phyloP scores from a whole-genome alignment of 2,797 vertebrate genomes.

The Champsocephalus gunnari region DNA sequence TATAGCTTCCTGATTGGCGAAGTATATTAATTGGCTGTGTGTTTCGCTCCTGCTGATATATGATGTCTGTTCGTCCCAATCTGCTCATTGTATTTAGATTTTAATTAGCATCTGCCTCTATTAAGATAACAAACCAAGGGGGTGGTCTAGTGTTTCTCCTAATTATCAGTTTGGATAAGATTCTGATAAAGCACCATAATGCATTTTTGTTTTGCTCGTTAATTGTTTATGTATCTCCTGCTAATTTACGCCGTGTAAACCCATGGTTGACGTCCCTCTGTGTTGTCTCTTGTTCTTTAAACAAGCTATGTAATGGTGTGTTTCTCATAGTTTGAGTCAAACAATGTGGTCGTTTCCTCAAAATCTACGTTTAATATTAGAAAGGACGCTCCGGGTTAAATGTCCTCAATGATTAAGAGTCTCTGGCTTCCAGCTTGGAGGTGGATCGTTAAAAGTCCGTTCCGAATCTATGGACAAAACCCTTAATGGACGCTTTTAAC shows the following conservation, averaged over 20 bases:
- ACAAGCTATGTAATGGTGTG: slow-evolving; percentile 12
- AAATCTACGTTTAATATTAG: slow-evolving; percentile 25
- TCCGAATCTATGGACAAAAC: background rate
- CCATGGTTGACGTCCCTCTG: background rate
- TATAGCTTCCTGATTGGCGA: no score
- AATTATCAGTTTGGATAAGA: slow-evolving; percentile 10
- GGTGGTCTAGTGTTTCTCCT: slow-evolving; percentile 1
- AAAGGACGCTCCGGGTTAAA: slow-evolving; percentile 10
- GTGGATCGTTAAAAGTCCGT: slow-evolving; percentile 1
- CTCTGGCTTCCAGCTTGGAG: background rate
- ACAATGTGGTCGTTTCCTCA: slow-evolving; percentile 11
- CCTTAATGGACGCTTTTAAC: slow-evolving; percentile 1
- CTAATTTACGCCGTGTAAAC: background rate
- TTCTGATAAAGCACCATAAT: slow-evolving; percentile 14
- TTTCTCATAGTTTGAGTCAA: slow-evolving; percentile 9
- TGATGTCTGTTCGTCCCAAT: slow-evolving; percentile 26
- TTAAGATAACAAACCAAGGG: slow-evolving; percentile 5
- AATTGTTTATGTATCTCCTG: background rate
- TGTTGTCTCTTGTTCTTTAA: background rate
- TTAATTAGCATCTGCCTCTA: slow-evolving; percentile 34
- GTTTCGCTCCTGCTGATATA: slow-evolving; percentile 34
- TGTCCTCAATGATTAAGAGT: slow-evolving; percentile 15
- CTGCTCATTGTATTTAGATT: slow-evolving; percentile 27
- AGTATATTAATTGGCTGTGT: background rate
- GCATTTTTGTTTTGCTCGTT: background rate